These are phyloP conservation scores for Gastrophysa polygoni DNA, from an alignment of 2,888 invertebrate species.

Conservation along the genomic window DNA sequence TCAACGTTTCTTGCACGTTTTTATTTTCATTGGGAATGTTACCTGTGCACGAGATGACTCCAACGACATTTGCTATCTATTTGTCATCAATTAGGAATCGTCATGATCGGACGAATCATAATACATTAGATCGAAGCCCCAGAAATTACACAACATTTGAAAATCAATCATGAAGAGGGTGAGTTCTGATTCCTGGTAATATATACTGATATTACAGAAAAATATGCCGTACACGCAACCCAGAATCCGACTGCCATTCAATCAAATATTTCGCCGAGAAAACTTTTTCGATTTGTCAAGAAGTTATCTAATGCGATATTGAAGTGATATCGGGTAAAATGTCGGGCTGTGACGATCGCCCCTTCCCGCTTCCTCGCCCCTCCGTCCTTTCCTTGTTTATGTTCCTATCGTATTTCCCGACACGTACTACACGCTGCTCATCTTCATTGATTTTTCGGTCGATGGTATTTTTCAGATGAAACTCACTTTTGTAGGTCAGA, in stretches of 20 bases:
- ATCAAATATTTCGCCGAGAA: constrained; percentile 14
- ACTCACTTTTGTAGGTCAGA: constrained; percentile 37
- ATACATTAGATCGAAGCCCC: no score
- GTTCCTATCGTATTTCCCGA: constrained; percentile 41
- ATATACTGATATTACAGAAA: background rate
- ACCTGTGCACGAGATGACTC: no score
- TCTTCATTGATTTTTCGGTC: constrained; percentile 39
- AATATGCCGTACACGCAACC: background rate
- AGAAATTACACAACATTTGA: background rate
- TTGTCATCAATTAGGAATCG: no score
- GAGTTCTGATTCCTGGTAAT: background rate
- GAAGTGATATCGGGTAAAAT: constrained; percentile 48
- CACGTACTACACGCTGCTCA: constrained; percentile 37
- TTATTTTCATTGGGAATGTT: no score
- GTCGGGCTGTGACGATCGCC: constrained; percentile 46
- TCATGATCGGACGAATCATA: no score
- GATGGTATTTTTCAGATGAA: constrained; percentile 37
- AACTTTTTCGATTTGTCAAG: constrained; percentile 51
- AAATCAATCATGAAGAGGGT: background rate
- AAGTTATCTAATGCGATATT: constrained; percentile 48
- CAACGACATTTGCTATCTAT: no score
- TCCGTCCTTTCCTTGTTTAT: constrained; percentile 5
- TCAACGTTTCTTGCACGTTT: no score
- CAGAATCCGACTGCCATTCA: background rate
- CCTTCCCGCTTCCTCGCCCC: background rate